phyloP scores from a whole-genome alignment of 35 echinoderm and acorn worm species.

The Anneissia japonica region DNA sequence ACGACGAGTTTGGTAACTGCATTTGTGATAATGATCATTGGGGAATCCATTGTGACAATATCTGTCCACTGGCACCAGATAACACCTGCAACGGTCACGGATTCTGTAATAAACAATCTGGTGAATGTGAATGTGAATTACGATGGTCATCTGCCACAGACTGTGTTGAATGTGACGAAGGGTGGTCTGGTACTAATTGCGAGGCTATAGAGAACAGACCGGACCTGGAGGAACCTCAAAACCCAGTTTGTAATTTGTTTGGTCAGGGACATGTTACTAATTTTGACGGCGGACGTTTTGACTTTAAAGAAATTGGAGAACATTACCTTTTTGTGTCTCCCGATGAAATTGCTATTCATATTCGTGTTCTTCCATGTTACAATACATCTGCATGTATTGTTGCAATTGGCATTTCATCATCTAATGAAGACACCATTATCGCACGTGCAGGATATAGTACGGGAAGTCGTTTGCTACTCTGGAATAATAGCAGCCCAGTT shows the following conservation, averaged over 20 bases:
- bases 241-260: constrained; percentile 49
- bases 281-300: constrained; percentile 69
- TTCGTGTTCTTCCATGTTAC: constrained; percentile 67
- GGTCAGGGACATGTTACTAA: constrained; percentile 73
- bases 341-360: constrained; percentile 35
- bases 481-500: constrained; percentile 32
- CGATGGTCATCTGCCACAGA: constrained; percentile 67
- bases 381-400: constrained; percentile 55
- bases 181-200: constrained; percentile 75
- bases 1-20: constrained; percentile 40
- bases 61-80: constrained; percentile 58
- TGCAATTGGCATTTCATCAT: constrained; percentile 36
- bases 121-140: constrained; percentile 62
- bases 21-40: constrained; percentile 62
- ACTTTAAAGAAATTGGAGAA: constrained; percentile 88
- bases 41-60: constrained; percentile 42
- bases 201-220: neutral
- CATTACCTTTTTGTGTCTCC: constrained; percentile 17
- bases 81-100: constrained; percentile 65
- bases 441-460: constrained; percentile 56
- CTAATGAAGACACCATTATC: constrained; percentile 24
- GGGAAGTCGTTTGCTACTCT: constrained; percentile 38
- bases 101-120: constrained; percentile 50
- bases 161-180: constrained; percentile 53
- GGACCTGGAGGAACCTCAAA: neutral